phyloP scores from a whole-genome alignment of 2,797 vertebrate genomes.

The Gallinago nigripennis region DNA sequence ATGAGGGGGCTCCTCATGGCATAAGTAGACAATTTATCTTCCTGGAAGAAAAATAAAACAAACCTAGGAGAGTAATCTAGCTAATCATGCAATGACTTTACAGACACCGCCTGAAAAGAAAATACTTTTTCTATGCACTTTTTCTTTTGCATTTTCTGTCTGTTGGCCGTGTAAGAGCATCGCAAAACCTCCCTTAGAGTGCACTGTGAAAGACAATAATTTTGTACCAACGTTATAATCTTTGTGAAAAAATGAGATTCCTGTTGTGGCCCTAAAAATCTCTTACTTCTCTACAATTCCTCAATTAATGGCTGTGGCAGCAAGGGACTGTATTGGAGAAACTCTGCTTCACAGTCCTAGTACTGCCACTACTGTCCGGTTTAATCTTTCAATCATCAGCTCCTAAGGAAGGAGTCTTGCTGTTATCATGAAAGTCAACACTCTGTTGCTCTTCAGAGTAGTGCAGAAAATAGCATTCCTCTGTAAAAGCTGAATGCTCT shows the following conservation, averaged over 20 bases:
- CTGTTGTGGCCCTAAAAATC: not conserved
- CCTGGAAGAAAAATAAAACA: constrained; percentile 6
- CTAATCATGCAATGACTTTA: constrained; percentile 12
- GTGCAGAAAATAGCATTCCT: not conserved
- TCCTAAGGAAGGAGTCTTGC: not conserved
- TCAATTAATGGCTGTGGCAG: not conserved
- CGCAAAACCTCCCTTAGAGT: not conserved
- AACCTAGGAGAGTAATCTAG: not conserved
- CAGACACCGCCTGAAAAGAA: not conserved
- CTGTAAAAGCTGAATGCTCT: accelerated
- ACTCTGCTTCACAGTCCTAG: not conserved
- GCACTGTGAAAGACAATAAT: not conserved
- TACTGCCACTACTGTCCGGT: not conserved
- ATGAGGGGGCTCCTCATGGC: not conserved
- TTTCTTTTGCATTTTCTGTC: not conserved
- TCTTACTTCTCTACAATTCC: not conserved
- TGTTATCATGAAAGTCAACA: not conserved
- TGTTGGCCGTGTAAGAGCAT: not conserved
- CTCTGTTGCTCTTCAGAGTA: not conserved
- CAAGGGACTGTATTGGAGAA: not conserved
- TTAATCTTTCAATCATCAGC: not conserved
- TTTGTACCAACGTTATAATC: not conserved
- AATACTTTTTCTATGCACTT: not conserved
- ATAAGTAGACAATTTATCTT: constrained; percentile 15
- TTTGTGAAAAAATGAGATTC: not conserved